A percentile compares a stretch with the other conserved stretches of the same genome.
phyloP scores from a whole-genome alignment of 2,113 vertebrate genomes.

The Diadophis punctatus region DNA sequence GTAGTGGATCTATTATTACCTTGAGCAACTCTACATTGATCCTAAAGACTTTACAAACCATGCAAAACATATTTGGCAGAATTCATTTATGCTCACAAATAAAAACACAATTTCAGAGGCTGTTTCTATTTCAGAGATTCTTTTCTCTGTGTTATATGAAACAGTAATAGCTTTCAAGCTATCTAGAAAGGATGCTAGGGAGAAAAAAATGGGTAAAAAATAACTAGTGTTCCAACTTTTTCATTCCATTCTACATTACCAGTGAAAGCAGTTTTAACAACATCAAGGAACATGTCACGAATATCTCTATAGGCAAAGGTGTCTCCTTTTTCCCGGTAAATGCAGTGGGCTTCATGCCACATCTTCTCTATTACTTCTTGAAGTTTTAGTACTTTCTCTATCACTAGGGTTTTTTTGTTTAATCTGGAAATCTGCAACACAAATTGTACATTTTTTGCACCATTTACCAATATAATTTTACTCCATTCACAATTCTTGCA shows the following conservation, averaged over 20 bases:
- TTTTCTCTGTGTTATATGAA: not conserved
- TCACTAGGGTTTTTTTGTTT: slow-evolving; percentile 58
- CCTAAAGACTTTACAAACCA: not conserved
- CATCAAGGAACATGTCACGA: not conserved
- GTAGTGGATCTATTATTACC: not conserved
- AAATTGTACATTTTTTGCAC: not conserved
- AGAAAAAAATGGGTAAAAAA: not conserved
- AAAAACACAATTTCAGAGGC: no score
- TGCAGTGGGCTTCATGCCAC: slow-evolving; percentile 44
- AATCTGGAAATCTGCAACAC: slow-evolving; percentile 56
- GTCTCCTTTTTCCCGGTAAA: slow-evolving; percentile 38
- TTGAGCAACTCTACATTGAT: not conserved
- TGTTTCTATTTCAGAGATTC: not conserved
- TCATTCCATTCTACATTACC: not conserved
- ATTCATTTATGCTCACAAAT: not conserved
- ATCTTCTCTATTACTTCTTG: slow-evolving; percentile 14
- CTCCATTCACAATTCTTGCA: not conserved
- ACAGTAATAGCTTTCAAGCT: not conserved
- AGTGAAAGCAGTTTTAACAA: not conserved
- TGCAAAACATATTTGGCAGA: not conserved
- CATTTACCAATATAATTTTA: not conserved
- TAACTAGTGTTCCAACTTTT: not conserved
- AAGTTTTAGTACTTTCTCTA: slow-evolving; percentile 56
- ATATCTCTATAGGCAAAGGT: slow-evolving; percentile 10
- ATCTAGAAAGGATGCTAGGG: not conserved